Evolutionary conservation across 1,140 invertebrate species (phyloP).

Genomic region (Drosophila pallidifrons): DNA sequence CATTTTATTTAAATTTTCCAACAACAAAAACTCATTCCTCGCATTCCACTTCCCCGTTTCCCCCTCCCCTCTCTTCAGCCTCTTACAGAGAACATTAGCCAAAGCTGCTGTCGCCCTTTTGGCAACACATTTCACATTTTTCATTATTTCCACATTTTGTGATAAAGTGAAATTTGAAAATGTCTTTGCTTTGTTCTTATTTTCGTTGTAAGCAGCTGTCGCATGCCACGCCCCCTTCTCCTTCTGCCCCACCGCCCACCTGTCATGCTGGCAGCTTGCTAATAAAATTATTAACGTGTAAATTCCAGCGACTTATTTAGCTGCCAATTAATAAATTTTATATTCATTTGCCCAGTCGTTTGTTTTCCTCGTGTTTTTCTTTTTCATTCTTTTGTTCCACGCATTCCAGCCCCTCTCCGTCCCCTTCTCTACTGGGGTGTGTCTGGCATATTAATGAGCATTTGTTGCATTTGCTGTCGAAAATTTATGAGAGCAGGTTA

Average conservation of each 20-base stretch:
- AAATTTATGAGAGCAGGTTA: slow-evolving; percentile 78
- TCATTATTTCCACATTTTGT: slow-evolving; percentile 64
- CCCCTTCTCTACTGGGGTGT: slow-evolving; percentile 48
- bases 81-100: slow-evolving; percentile 29
- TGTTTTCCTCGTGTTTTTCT: slow-evolving; percentile 30
- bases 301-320: slow-evolving; percentile 76
- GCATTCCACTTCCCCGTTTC: neutral
- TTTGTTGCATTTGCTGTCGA: slow-evolving; percentile 62
- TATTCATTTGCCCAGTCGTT: slow-evolving; percentile 54
- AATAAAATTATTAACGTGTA: slow-evolving; percentile 83
- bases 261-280: slow-evolving; percentile 39
- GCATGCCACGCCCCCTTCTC: slow-evolving; percentile 4
- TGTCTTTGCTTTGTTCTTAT: slow-evolving; percentile 42
- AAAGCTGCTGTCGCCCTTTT: slow-evolving; percentile 47
- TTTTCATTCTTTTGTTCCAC: slow-evolving; percentile 21
- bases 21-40: neutral
- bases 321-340: slow-evolving; percentile 83
- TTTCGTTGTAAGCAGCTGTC: slow-evolving; percentile 32
- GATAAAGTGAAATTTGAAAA: slow-evolving; percentile 65
- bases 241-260: neutral
- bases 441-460: slow-evolving; percentile 81
- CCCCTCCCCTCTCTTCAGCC: neutral
- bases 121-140: slow-evolving; percentile 62
- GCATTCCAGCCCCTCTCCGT: slow-evolving; percentile 15
- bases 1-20: slow-evolving; percentile 52